These are phyloP conservation scores for Hoplostethus mediterraneus DNA, from an alignment of 2,797 vertebrate species.

Conservation along the genomic window DNA sequence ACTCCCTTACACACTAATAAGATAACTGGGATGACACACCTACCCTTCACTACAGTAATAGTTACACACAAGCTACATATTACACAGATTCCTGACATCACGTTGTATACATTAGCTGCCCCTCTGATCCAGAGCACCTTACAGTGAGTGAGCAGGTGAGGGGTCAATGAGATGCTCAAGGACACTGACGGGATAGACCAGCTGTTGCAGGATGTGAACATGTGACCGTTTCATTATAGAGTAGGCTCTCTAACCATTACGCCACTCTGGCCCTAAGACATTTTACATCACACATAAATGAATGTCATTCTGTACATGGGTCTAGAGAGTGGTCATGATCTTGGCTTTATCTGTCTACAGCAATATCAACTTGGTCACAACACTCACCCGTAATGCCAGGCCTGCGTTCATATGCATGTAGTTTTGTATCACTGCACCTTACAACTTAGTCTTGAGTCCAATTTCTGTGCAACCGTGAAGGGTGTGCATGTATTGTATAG, in stretches of 20 bases:
- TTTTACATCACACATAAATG: too few species aligned
- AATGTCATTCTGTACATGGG: too few species aligned
- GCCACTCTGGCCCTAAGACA: too few species aligned
- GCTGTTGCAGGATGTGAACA: too few species aligned
- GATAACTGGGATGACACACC: not conserved
- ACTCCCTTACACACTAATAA: not conserved
- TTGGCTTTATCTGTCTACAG: not conserved
- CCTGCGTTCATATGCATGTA: not conserved
- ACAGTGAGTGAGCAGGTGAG: too few species aligned
- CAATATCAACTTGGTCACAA: not conserved
- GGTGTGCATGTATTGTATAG: not conserved
- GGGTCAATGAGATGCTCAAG: not conserved
- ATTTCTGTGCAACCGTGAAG: not conserved
- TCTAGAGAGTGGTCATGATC: too few species aligned
- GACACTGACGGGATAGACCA: not conserved
- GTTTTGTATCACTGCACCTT: not conserved
- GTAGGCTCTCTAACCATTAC: too few species aligned
- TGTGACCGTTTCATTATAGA: not conserved
- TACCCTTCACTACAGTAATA: not conserved
- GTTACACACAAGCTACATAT: not conserved
- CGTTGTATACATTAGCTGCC: not conserved
- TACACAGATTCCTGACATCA: not conserved
- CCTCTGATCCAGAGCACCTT: too few species aligned
- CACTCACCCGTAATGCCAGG: not conserved
- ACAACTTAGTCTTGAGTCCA: slow-evolving; percentile 9